phyloP scores from a whole-genome alignment of 2,113 vertebrate species.

The Barnardius zonarius region DNA sequence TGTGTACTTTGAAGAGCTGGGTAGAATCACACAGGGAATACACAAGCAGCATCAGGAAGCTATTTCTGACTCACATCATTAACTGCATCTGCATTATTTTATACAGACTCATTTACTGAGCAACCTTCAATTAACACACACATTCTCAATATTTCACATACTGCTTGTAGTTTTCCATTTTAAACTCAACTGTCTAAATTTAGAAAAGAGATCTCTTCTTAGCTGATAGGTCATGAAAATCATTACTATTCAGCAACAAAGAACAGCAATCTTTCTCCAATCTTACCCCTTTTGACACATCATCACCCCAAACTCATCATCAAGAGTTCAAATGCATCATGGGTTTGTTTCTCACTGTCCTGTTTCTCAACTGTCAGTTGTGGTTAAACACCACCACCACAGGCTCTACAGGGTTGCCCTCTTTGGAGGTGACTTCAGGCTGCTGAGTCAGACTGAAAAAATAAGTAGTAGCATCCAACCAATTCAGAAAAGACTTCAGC shows the following conservation, averaged over 20 bases:
- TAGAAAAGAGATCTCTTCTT: neutral
- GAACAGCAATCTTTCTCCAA: neutral
- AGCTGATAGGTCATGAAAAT: neutral
- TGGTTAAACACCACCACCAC: neutral
- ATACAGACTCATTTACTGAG: neutral
- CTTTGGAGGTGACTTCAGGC: neutral
- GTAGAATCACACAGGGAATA: neutral
- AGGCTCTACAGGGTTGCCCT: neutral
- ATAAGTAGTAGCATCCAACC: neutral
- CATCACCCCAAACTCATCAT: neutral
- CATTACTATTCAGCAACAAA: neutral
- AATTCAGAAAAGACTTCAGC: neutral
- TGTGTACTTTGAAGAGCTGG: constrained; percentile 17
- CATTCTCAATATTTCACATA: neutral
- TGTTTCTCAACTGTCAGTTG: neutral
- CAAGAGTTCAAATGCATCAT: neutral
- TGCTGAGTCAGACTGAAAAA: neutral
- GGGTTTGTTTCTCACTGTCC: neutral
- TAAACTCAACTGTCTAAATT: neutral
- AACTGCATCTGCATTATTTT: constrained; percentile 33
- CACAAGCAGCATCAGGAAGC: neutral
- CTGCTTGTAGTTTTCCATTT: neutral
- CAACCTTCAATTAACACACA: neutral
- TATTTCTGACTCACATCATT: constrained; percentile 30
- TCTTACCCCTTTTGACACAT: neutral